phyloP scores from a whole-genome alignment of 2,888 invertebrate genomes.

The Hirtodrosophila duncani region DNA sequence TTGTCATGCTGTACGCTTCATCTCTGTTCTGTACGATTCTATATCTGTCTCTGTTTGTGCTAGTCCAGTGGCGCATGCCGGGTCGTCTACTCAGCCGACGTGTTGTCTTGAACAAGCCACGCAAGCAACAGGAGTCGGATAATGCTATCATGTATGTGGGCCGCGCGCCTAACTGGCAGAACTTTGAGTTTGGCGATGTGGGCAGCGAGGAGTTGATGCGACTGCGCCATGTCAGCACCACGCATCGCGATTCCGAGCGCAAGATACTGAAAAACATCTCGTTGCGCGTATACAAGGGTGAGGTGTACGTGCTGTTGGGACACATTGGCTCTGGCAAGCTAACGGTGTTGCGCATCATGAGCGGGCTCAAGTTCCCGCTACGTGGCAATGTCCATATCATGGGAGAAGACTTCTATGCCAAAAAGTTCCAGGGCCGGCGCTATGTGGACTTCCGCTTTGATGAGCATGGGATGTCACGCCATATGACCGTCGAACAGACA shows the following conservation, averaged over 20 bases:
- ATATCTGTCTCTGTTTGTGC: conserved; percentile 23
- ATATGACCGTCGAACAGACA: conserved; percentile 89
- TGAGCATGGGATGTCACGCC: conserved; percentile 88
- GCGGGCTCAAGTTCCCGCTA: conserved; percentile 84
- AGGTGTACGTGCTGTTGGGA: conserved; percentile 82
- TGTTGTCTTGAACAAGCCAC: conserved; percentile 10
- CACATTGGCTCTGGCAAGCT: conserved; percentile 92
- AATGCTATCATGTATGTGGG: conserved; percentile 5
- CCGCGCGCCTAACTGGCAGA: conserved; percentile 46
- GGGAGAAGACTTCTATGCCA: conserved; percentile 80
- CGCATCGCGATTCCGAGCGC: conserved; percentile 20
- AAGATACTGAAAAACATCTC: conserved; percentile 60
- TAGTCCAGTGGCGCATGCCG: conserved; percentile 43
- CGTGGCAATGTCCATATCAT: conserved; percentile 30
- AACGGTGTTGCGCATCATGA: conserved; percentile 92
- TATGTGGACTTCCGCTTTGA: conserved; percentile 88
- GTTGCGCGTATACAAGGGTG: conserved; percentile 63
- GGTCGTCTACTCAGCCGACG: conserved; percentile 46
- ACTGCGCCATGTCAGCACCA: conserved; percentile 51
- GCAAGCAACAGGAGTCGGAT: not conserved
- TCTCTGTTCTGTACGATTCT: conserved; percentile 19
- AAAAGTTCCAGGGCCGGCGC: conserved; percentile 80
- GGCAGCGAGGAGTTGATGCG: conserved; percentile 43
- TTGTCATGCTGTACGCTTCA: conserved; percentile 27
- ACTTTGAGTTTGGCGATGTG: conserved; percentile 63